These are phyloP conservation scores for Pantherophis vulpinus DNA, from an alignment of 2,797 vertebrate species.

Conservation along the genomic window DNA sequence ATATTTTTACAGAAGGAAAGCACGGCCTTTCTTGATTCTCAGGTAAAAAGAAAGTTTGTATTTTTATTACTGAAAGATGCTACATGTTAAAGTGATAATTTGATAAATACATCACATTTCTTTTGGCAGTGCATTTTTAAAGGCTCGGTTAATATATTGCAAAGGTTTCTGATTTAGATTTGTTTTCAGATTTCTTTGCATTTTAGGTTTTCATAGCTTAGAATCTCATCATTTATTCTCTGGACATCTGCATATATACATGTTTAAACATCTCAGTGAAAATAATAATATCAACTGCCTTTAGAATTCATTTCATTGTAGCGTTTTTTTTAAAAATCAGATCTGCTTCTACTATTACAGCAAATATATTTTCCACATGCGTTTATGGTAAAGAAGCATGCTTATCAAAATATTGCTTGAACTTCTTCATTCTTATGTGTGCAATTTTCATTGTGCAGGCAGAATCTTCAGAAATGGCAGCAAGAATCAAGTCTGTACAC, in stretches of 20 bases:
- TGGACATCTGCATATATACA: conserved; percentile 46
- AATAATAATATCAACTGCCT: conserved; percentile 31
- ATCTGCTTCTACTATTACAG: neutral
- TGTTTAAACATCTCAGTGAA: conserved; percentile 35
- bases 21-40: conserved; percentile 76
- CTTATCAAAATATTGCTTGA: neutral
- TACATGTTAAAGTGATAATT: conserved; percentile 25
- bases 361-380: conserved; percentile 2
- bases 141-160: conserved; percentile 14
- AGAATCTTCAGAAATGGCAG: neutral
- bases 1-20: conserved; percentile 78
- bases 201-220: neutral
- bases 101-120: conserved; percentile 25
- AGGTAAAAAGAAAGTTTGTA: conserved; percentile 70
- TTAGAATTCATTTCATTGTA: conserved; percentile 44
- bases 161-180: conserved; percentile 14
- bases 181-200: conserved; percentile 16
- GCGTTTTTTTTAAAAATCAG: conserved; percentile 29
- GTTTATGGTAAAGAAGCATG: neutral
- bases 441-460: neutral
- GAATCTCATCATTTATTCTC: conserved; percentile 13
- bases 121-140: conserved; percentile 35
- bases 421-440: neutral
- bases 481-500: neutral
- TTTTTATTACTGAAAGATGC: conserved; percentile 47